A percentile compares a stretch with the other conserved stretches of the same genome.
phyloP scores from a whole-genome alignment of 2,888 invertebrate genomes.

The Caenorhabditis sp. region DNA sequence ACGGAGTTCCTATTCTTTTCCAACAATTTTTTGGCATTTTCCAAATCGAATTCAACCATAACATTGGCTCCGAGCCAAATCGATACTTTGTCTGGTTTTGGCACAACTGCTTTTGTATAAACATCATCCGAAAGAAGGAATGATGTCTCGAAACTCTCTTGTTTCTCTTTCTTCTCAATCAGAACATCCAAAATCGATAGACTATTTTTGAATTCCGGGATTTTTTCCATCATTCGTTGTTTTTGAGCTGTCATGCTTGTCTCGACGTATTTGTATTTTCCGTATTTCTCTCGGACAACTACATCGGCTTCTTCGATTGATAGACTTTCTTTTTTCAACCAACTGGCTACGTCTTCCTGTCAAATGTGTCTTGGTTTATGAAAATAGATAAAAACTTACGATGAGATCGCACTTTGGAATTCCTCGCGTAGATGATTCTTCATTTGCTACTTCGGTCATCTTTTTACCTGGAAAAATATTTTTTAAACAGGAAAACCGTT shows the following conservation, averaged over 20 bases:
- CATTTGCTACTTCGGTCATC: conserved; percentile 10
- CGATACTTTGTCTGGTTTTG: conserved; percentile 56
- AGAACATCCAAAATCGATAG: conserved; percentile 85
- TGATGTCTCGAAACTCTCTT: conserved; percentile 56
- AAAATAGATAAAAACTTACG: conserved; percentile 19
- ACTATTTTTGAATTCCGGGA: conserved; percentile 63
- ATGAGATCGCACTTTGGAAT: conserved; percentile 31
- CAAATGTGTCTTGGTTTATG: conserved; percentile 11
- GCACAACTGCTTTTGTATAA: conserved; percentile 54
- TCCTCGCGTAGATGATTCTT: conserved; percentile 20
- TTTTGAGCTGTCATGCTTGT: conserved; percentile 37
- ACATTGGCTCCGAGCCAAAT: conserved; percentile 66
- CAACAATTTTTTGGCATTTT: conserved; percentile 63
- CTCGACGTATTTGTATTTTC: conserved; percentile 59
- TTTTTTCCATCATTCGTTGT: conserved; percentile 45
- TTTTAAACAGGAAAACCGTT: background rate
- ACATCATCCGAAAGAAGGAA: conserved; percentile 58
- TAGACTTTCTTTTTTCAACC: conserved; percentile 46
- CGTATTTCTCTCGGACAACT: conserved; percentile 49
- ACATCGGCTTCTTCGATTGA: conserved; percentile 49
- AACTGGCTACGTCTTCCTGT: conserved; percentile 53
- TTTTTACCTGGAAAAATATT: conserved; percentile 4
- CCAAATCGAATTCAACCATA: conserved; percentile 67
- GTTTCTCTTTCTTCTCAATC: conserved; percentile 65
- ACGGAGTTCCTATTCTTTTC: conserved; percentile 47